Evolutionary conservation across 2,113 vertebrate species (phyloP), one percentile per base, ranked within the genome.

Genomic region (Megaceryle torquata): DNA sequence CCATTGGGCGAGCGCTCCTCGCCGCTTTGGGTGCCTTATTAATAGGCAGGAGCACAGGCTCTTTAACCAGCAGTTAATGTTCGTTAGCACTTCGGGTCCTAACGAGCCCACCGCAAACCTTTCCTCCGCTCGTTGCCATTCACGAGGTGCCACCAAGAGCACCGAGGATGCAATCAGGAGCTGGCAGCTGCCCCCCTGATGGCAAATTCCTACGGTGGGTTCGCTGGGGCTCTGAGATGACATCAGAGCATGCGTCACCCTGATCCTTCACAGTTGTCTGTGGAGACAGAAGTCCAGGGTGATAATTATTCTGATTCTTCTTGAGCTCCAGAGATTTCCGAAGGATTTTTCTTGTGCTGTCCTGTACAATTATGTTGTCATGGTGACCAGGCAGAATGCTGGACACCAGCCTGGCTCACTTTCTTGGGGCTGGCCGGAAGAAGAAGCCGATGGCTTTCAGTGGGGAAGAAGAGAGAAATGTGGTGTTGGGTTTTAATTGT

Each of bases 161-260:
- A 44, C 56, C 16, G 2, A 80, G 57, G 51, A 74, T 8, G 5
- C 0, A 21, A 64, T 53, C 84, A 11, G 64, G 17, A 65, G 59
- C 33, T 5, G 9, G 24, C n/a, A 37, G 57, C 56, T 25, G 5
- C n/a, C 19, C 35, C 16, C 9, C 35, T 63, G 88, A 51, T 3
- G n/a, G 56, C 5, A 1, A 5, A 61, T 85, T 86, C 89, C 84
- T 68, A 1, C 0, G 21, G 48, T 74, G 91, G 11, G 48, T n/a
- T 31, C 6, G 6, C 72, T 9, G 41, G 54, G 77, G 44, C 77
- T 53, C 56, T 18, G n/a, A 29, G 78, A 67, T 94, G 96, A 91
- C 79, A 82, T 89, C 96, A 93, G 67, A 46, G 56, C 86, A 13
- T 22, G 87, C 84, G 74, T 95, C 93, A 94, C 74, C 8, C 1